A percentile compares a stretch with the other conserved stretches of the same genome.
Evolutionary conservation across 1,140 invertebrate genomes (phyloP).

Genomic region (Tachypleus tridentatus): DNA sequence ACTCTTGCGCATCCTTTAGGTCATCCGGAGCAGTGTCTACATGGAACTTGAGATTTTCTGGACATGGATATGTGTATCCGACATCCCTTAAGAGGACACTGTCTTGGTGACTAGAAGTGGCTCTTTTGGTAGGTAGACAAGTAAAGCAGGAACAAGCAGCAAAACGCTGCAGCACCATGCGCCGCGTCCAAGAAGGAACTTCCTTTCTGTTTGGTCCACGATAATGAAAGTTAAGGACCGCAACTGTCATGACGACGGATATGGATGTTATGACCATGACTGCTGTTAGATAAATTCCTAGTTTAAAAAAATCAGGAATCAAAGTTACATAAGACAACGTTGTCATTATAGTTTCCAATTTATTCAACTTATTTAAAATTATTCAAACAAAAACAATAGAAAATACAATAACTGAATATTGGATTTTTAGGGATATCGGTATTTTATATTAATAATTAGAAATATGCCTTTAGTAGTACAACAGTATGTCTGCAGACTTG

Average conservation of each 20-base stretch:
- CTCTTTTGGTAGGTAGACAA: conserved; percentile 5
- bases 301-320: neutral
- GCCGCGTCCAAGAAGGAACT: conserved; percentile 39
- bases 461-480: no score
- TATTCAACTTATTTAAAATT: no score
- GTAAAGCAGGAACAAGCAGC: conserved; percentile 27
- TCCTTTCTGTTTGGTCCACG: conserved; percentile 37
- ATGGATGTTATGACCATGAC: conserved; percentile 42
- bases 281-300: conserved; percentile 37
- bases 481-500: no score
- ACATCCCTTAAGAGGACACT: neutral
- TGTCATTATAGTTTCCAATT: no score
- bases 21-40: conserved; percentile 2
- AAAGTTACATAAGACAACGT: no score
- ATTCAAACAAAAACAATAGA: no score
- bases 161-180: conserved; percentile 29
- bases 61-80: neutral
- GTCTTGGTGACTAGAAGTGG: neutral
- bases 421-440: no score
- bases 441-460: no score
- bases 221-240: conserved; percentile 45
- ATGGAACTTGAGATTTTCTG: neutral
- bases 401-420: no score
- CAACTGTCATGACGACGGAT: conserved; percentile 40
- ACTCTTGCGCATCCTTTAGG: conserved; percentile 6